Conservation (phyloP, 2,797 vertebrate species). For the Dicrostonyx torquatus region DNA sequence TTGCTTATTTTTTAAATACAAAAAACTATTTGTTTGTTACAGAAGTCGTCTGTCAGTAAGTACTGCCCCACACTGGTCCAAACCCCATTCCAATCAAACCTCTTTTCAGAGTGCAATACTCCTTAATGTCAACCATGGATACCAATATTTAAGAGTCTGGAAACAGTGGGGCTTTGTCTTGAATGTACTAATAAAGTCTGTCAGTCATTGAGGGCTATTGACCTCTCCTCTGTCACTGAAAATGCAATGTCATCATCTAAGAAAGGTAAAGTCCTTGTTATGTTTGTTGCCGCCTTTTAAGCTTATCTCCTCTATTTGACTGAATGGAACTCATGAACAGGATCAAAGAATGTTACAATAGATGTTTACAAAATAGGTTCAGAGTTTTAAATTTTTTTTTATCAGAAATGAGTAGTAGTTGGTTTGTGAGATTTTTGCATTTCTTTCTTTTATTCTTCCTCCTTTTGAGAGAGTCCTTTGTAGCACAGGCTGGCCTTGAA, state of each 20-base stretch:
- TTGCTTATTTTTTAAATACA: constrained; percentile 84
- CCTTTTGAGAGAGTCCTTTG: background rate
- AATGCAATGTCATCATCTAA: constrained; percentile 56
- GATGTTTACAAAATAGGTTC: constrained; percentile 71
- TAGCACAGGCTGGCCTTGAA: background rate
- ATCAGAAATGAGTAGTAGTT: constrained; percentile 54
- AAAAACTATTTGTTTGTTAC: constrained; percentile 83
- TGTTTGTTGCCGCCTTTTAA: background rate
- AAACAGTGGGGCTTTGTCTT: constrained; percentile 76
- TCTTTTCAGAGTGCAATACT: constrained; percentile 74
- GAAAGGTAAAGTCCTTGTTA: constrained; percentile 79
- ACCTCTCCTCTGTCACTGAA: constrained; percentile 74
- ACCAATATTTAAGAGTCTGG: constrained; percentile 74
- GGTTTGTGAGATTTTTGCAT: constrained; percentile 44
- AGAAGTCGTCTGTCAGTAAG: constrained; percentile 80
- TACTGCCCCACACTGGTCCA: constrained; percentile 67
- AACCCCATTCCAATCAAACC: constrained; percentile 79
- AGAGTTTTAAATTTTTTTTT: constrained; percentile 68
- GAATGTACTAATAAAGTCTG: constrained; percentile 74
- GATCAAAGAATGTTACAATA: constrained; percentile 75
- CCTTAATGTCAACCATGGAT: constrained; percentile 82
- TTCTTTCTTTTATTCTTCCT: background rate
- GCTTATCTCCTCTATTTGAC: constrained; percentile 21
- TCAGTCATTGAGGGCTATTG: constrained; percentile 61
- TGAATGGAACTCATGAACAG: constrained; percentile 76